Evolutionary conservation across 2,888 invertebrate species (phyloP), one percentile per base, ranked within the genome.

Genomic region (Megaustenia siamemsis): DNA sequence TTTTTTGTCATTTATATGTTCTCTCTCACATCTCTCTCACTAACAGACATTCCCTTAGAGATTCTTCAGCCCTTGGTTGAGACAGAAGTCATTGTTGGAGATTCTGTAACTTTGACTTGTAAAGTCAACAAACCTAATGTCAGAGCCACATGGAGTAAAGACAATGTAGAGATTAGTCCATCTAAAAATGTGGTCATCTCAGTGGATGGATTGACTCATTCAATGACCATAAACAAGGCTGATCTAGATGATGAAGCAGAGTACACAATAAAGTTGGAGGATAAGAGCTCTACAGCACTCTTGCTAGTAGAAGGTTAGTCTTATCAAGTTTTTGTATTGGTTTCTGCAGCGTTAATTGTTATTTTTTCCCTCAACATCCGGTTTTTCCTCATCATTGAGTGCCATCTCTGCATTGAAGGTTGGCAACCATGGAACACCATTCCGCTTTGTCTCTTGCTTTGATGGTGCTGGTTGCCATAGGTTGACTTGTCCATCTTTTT

Each of bases 31-130:
- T n/a, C n/a, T n/a, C n/a, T n/a, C n/a, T n/a, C n/a, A 40, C 38
- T 63, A n/a, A 32, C 91, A 95, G 96, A 98, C 95, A 94, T 97
- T 87, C 97, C 98, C 84, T 97, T 98, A 3, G 97, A 98, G 95
- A 97, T 98, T 86, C 96, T 97, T 85, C 96, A 96, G 28, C 96
- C 96, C 83, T 95, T 98, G 92, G 95, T 96, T 93, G 97, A 98
- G 92, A 96, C 96, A 96, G 84, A 88, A 69, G 88, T 86, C 66
- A 83, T 84, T 21, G 90, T 89, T 83, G 90, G 89, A 21, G 89
- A 90, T 12, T 85, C 88, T 40, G 88, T 91, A 40, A 88, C 86
- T 60, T 86, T 92, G 71, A 88, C 87, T 66, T 90, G 90, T 85
- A 90, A 90, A 81, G 88, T 91, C 78, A 90, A 90, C 82, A 89